A percentile compares a stretch with the other conserved stretches of the same genome.
Evolutionary conservation across 2,888 invertebrate genomes (phyloP).

Genomic region (Tridacna gigas): DNA sequence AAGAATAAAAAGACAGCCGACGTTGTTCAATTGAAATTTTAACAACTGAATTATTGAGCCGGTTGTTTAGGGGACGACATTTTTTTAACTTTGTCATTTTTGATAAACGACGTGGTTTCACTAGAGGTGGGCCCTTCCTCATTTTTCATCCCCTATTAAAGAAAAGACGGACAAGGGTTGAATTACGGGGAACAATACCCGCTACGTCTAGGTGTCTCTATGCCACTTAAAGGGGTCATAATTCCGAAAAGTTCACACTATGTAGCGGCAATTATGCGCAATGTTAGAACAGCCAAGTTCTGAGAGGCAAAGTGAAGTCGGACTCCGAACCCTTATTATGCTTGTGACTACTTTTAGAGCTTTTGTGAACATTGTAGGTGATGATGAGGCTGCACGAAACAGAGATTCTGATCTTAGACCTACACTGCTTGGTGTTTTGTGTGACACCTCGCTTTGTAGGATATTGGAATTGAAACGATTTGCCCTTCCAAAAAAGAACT

Average conservation of each 20-base stretch:
- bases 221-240: conserved; percentile 35
- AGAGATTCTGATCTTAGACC: no score
- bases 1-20: neutral
- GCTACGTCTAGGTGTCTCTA: conserved; percentile 32
- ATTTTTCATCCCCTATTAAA: conserved; percentile 66
- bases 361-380: no score
- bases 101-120: conserved; percentile 59
- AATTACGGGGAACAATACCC: conserved; percentile 60
- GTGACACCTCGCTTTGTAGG: no score
- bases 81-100: conserved; percentile 40
- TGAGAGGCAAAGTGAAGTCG: conserved; percentile 5
- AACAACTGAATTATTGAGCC: conserved; percentile 22
- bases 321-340: neutral
- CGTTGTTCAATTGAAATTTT: conserved; percentile 25
- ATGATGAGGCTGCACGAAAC: no score
- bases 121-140: conserved; percentile 51
- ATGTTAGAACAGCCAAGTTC: conserved; percentile 33
- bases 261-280: conserved; percentile 56
- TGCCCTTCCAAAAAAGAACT: no score
- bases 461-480: no score
- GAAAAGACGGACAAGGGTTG: conserved; percentile 56
- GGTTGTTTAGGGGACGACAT: conserved; percentile 28
- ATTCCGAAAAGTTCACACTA: conserved; percentile 44
- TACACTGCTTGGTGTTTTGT: no score
- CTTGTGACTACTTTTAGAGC: no score